Percentiles rank a stretch among this genome's conserved stretches.
phyloP scores from a whole-genome alignment of 2,888 invertebrate species.

The Hololepta plana region DNA sequence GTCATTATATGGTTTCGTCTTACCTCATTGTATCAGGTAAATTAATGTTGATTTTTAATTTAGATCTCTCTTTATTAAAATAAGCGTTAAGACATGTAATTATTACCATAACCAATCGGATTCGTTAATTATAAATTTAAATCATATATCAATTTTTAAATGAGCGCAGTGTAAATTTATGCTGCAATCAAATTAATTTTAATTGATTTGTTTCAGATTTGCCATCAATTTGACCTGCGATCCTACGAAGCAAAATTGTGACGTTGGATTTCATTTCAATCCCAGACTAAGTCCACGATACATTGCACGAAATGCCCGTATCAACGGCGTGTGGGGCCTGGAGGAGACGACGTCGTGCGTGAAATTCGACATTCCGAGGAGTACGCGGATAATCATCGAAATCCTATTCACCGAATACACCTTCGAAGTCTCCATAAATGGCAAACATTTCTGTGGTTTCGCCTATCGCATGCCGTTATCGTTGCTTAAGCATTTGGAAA shows the following conservation, averaged over 20 bases:
- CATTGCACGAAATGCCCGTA: slow-evolving; percentile 55
- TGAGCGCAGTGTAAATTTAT: background rate
- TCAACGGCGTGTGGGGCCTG: slow-evolving; percentile 49
- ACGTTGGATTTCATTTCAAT: slow-evolving; percentile 62
- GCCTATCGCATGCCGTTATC: slow-evolving; percentile 42
- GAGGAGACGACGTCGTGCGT: slow-evolving; percentile 48
- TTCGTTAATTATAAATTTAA: too few species aligned
- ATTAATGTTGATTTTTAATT: too few species aligned
- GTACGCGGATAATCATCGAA: slow-evolving; percentile 35
- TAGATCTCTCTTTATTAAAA: too few species aligned
- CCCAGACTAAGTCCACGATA: slow-evolving; percentile 60
- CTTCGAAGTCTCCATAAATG: slow-evolving; percentile 53
- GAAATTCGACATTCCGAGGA: slow-evolving; percentile 31
- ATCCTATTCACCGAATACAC: slow-evolving; percentile 39
- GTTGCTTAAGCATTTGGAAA: slow-evolving; percentile 38
- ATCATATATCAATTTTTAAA: too few species aligned
- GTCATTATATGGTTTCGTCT: too few species aligned
- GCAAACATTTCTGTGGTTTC: slow-evolving; percentile 53
- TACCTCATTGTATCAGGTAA: too few species aligned
- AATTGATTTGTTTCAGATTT: slow-evolving; percentile 30
- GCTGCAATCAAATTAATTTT: slow-evolving; percentile 1
- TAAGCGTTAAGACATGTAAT: too few species aligned
- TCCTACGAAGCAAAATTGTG: slow-evolving; percentile 20
- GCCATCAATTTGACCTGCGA: slow-evolving; percentile 40
- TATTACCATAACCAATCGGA: too few species aligned